A percentile compares a stretch with the other conserved stretches of the same genome.
Conservation (phyloP, 2,113 vertebrate species). For the Pluvialis apricaria region DNA sequence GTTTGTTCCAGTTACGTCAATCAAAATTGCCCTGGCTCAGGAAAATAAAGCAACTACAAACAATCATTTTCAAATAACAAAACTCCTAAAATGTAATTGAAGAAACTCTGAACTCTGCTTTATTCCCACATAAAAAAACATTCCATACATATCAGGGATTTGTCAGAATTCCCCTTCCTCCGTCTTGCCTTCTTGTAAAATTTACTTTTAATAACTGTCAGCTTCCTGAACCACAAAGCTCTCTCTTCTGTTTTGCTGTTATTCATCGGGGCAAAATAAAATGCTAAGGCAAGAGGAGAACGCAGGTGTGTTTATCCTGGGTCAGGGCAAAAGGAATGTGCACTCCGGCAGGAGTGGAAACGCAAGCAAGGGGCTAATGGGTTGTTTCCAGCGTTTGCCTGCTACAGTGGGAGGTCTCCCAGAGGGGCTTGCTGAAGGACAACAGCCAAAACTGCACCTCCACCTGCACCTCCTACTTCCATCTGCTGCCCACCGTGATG, state of each 20-base stretch:
- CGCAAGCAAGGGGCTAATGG: neutral
- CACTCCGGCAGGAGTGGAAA: neutral
- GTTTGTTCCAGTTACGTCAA: neutral
- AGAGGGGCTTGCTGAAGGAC: neutral
- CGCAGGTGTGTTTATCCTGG: conserved; percentile 24
- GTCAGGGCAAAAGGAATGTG: conserved; percentile 10
- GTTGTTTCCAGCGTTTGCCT: neutral
- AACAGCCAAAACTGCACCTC: neutral
- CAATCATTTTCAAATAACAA: conserved; percentile 32
- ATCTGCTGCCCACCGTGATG: rapidly evolving
- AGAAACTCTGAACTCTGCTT: conserved; percentile 29
- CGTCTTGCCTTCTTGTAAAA: neutral
- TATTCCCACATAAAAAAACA: conserved; percentile 33
- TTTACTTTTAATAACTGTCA: conserved; percentile 57
- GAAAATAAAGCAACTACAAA: neutral
- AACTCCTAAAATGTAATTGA: conserved; percentile 9
- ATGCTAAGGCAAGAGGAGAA: neutral
- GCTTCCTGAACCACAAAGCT: conserved; percentile 42
- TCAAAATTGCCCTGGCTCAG: neutral
- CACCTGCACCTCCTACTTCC: neutral
- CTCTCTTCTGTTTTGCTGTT: conserved; percentile 27
- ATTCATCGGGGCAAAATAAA: neutral
- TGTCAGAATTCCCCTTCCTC: conserved; percentile 32
- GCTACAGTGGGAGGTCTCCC: neutral
- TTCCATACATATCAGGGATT: conserved; percentile 59